Conservation (phyloP, 2,113 vertebrate genomes). For the Irena cyanogastra region DNA sequence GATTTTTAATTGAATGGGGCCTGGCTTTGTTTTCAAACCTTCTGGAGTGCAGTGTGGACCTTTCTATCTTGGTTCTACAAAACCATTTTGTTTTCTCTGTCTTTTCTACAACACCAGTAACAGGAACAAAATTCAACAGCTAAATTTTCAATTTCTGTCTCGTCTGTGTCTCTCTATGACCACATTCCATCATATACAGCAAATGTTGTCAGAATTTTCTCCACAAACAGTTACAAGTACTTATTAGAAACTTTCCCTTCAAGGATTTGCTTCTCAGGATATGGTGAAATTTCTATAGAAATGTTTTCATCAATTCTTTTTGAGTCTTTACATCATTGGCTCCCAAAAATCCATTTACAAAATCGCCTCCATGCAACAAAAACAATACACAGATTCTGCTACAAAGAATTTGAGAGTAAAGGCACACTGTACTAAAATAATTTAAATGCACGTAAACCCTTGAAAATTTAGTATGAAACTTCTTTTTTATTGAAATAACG, state of each 20-base stretch:
- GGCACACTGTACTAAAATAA: slow-evolving; percentile 20
- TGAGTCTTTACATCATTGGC: neutral
- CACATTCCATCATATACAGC: neutral
- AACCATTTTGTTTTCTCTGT: neutral
- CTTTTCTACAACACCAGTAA: neutral
- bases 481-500: slow-evolving; percentile 69
- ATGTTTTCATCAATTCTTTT: neutral
- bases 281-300: neutral
- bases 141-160: neutral
- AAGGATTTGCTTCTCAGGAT: neutral
- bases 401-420: slow-evolving; percentile 4
- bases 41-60: neutral
- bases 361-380: slow-evolving; percentile 28
- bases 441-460: slow-evolving; percentile 48
- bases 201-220: neutral
- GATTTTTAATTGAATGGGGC: neutral
- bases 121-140: neutral
- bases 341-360: neutral
- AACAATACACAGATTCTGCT: neutral
- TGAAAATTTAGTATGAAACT: slow-evolving; percentile 38
- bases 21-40: neutral
- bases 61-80: neutral
- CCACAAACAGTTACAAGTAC: neutral
- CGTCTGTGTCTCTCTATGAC: neutral
- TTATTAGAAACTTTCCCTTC: neutral